Percentiles rank a stretch among this genome's conserved stretches.
These are phyloP conservation scores for Crotalus helleri DNA, from an alignment of 2,113 vertebrate species.

Conservation along the genomic window DNA sequence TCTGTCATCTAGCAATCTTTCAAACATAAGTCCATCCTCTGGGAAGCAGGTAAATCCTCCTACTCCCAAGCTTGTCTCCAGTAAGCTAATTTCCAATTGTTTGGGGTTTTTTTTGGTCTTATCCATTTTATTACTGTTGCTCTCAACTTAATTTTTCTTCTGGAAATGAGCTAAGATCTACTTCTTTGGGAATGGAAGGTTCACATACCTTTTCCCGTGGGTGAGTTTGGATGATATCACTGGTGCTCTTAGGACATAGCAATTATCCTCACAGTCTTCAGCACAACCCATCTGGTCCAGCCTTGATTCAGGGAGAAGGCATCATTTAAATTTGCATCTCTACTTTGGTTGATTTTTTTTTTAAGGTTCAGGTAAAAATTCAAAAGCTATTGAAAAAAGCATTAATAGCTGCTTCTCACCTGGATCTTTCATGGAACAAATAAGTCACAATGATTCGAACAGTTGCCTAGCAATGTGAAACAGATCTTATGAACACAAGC, in stretches of 20 bases:
- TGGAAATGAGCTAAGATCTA: background rate
- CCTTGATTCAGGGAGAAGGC: too few species aligned
- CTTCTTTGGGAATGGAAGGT: background rate
- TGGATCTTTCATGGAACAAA: background rate
- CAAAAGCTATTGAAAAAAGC: background rate
- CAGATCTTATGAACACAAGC: slow-evolving; percentile 20
- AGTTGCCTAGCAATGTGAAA: slow-evolving; percentile 15
- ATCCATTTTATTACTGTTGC: background rate
- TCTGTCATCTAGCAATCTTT: background rate
- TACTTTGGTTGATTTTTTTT: background rate
- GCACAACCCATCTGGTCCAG: accelerated
- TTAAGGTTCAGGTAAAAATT: background rate
- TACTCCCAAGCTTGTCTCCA: background rate
- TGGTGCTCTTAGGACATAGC: background rate
- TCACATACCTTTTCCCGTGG: background rate
- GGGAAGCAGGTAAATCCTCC: background rate
- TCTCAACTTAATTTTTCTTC: background rate
- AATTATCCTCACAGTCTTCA: background rate
- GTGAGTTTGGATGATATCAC: accelerated
- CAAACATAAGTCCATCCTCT: background rate
- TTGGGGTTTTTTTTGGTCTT: background rate
- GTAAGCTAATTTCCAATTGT: background rate
- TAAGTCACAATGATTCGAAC: background rate
- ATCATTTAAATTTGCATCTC: accelerated
- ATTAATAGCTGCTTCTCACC: background rate